Evolutionary conservation across 2,888 invertebrate species (phyloP).

Genomic region (Pseudoips prasinana): DNA sequence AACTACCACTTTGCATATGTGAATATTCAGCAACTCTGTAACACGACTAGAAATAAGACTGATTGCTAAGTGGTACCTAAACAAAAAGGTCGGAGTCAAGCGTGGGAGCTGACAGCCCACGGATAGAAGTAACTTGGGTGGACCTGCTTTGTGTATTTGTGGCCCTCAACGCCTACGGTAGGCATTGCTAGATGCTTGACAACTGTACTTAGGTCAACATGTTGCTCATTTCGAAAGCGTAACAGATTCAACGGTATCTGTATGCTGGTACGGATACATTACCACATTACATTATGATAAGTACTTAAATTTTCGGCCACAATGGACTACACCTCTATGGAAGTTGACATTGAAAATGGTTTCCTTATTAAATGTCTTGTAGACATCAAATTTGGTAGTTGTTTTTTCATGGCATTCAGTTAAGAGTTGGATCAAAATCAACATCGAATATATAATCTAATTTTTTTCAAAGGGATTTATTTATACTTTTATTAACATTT

Average conservation of each 20-base stretch:
- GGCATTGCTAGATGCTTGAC: conserved; percentile 35
- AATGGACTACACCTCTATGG: too few relatives aligned
- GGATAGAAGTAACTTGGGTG: conserved; percentile 56
- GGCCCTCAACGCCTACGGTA: conserved; percentile 52
- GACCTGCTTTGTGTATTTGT: conserved; percentile 60
- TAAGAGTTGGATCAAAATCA: too few relatives aligned
- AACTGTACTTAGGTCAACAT: conserved; percentile 34
- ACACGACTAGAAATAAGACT: conserved; percentile 48
- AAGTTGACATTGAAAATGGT: too few relatives aligned
- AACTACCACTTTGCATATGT: conserved; percentile 54
- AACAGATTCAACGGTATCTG: background rate
- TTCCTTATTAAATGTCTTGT: too few relatives aligned
- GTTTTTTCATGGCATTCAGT: too few relatives aligned
- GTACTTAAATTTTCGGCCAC: too few relatives aligned
- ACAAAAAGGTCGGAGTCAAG: conserved; percentile 60
- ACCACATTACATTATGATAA: too few relatives aligned
- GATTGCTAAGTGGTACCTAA: conserved; percentile 50
- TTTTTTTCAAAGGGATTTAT: too few relatives aligned
- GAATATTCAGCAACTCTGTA: conserved; percentile 61
- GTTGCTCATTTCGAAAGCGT: conserved; percentile 8
- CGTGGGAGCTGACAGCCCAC: conserved; percentile 65
- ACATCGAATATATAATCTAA: too few relatives aligned
- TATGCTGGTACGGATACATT: background rate
- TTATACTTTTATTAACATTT: too few relatives aligned
- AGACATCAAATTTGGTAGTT: too few relatives aligned